Evolutionary conservation across 2,797 vertebrate species (phyloP), one percentile per base, ranked within the genome.

Genomic region (Echeneis naucrates): DNA sequence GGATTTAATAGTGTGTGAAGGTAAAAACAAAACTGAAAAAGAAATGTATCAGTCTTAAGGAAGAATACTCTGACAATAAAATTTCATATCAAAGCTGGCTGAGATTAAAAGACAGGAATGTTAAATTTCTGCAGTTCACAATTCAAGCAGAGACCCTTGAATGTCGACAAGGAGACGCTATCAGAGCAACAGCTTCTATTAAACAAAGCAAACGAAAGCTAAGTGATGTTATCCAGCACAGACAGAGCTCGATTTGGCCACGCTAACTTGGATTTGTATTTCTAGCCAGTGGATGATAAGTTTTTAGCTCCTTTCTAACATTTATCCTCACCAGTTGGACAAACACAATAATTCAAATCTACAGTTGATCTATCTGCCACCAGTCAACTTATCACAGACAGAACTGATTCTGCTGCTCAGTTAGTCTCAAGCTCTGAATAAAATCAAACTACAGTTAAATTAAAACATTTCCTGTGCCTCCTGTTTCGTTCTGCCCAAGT

Each of bases 1-100:
- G n/a, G 42, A 37, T 67, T 62, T 54, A 38, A 71, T 48, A 12
- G 13, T 48, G 44, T 37, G 23, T 35, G 21, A 75, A 70, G 42
- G 21, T 17, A 44, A 42, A 26, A 48, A 26, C 4, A 23, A 66
- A 23, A 53, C 30, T 13, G 30, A 30, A 30, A 30, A 30, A 3
- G 3, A 30, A 30, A 30, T 3, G 30, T 33, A 27, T 40, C 26
- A 30, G 5, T 26, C 64, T 57, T n/a, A 7, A 37, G 50, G 10
- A 45, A 45, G 19, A 9, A n/a, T n/a, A 42, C 19, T 45, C 42
- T 40, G 33, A 26, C 62, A 68, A 51, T 3, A 44, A 23, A 16
- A 35, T 12, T 35, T 55, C 38, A 14, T 24, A 27, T 12, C 26
- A n/a, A 21, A 42, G 2, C 19, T 21, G n/a, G 30, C 7, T 19